Evolutionary conservation across 2,888 invertebrate genomes (phyloP), one percentile per base, ranked within the genome.

Genomic region (Neelides folsomi): DNA sequence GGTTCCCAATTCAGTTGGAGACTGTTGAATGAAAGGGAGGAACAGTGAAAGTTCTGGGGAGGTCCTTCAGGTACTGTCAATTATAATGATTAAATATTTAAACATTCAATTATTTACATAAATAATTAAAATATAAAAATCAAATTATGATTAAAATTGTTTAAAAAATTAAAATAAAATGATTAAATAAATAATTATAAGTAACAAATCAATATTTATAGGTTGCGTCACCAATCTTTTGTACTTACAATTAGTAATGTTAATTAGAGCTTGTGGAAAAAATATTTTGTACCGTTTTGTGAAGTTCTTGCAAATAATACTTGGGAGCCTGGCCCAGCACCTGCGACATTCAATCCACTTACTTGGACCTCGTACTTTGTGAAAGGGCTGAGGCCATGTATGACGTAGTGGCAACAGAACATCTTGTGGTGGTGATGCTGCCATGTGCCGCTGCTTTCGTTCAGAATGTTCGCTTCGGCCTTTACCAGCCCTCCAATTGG

Each of bases 1-100:
- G 52, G 55, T 52, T 58, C 58, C 63, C 63, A 63, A 44, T 55
- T 60, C 47, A 63, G 52, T 48, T 63, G 63, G 49, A 63, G 58
- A 50, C 61, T 59, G 47, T 61, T 58, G 13, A 59, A 57, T n/a
- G 63, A 58, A 5, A 59, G 53, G 27, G 58, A 42, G 3, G 55
- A 52, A 48, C 63, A 63, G 35, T 55, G 57, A 18, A 55, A 54
- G 43, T 53, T 55, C 43, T 60, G 47, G 12, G 61, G 57, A 5
- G 61, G 55, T 39, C 56, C 52, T 18, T 52, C 40, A 37, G 61
- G 59, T 49, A 56, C 63, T 63, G 43, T 34, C 27, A 52, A 49
- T 43, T 16, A 27, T 16, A 40, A 40, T 18, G 6, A 39, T 42
- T 3, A 40, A 41, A 10, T 18, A n/a, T 45, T 13, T n/a, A 45